Percentiles rank a stretch among this genome's conserved stretches.
Conservation (phyloP, 2,797 vertebrate genomes). For the Periparus ater region DNA sequence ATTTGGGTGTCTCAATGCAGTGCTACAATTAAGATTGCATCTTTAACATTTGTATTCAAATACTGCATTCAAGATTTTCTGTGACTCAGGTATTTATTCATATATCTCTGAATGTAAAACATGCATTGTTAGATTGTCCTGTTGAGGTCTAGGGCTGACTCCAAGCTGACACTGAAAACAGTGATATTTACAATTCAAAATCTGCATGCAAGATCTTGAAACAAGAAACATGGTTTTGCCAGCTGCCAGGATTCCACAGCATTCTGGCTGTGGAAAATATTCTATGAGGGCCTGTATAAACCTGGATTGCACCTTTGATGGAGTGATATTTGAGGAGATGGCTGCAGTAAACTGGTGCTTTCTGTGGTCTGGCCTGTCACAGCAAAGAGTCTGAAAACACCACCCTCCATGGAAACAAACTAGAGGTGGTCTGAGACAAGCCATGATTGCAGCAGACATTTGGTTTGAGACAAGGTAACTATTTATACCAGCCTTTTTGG, state of each 20-base stretch:
- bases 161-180: neutral
- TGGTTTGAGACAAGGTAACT: neutral
- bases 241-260: neutral
- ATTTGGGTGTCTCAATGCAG: neutral
- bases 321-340: neutral
- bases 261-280: neutral
- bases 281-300: neutral
- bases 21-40: neutral
- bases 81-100: neutral
- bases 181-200: neutral
- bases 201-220: neutral
- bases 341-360: neutral
- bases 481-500: neutral
- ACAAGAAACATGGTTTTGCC: neutral
- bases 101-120: neutral
- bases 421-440: neutral
- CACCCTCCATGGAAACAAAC: neutral
- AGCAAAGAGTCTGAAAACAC: neutral
- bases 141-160: neutral
- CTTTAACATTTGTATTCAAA: neutral
- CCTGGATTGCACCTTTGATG: neutral
- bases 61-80: neutral
- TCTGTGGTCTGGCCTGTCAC: neutral
- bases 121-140: neutral
- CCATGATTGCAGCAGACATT: neutral